Base-by-base conservation (phyloP, 2,888 invertebrate species). In the Sminthurides aquaticus region DNA sequence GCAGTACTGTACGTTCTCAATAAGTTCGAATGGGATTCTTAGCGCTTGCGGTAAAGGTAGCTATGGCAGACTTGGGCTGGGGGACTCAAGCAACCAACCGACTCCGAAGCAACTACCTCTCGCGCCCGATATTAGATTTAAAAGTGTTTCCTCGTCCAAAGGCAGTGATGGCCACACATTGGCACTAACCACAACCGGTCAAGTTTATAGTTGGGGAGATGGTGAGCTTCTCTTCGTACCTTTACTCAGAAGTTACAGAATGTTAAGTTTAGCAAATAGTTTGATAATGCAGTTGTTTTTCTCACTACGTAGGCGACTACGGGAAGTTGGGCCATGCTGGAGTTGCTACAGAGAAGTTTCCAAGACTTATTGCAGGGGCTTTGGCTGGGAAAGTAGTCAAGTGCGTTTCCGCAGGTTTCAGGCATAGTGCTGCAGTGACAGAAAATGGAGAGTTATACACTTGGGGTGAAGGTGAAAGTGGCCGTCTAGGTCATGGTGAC, bases 41-140 rank as follows among this genome's bases (percentile, higher is more conserved):
- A 82, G 81, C 73, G 85, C 84, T 1, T 85, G 85, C 77, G 84
- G 85, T 2, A 85, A 84, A 77, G 84, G 84, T 0, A 84, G 84
- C 74, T 85, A 85, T 76, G 85, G 85, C 1, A 79, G 85, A 27
- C 77, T 85, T n/a, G 85, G 85, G 1, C 78, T 85, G 1, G 85
- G 85, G 0, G 85, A 85, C 76, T 84, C 84, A 1, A 82, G 81
- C 63, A 85, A 84, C 76, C 85, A 85, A 75, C 79, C 81, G 11
- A 76, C 80, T 56, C 84, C 84, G 1, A 84, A 84, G 75, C 80
- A 80, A 62, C 78, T 85, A 58, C 77, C 79, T 49, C 79, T 85
- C 66, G 68, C 69, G 1, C 62, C 62, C 20, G 82, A 83, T 52
- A 79, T 80, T 24, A 79, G 79, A 34, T 78, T 82, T n/a, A 80